Evolutionary conservation across 23 tunicate species (phyloP).

Genomic region (Pegea sp.): DNA sequence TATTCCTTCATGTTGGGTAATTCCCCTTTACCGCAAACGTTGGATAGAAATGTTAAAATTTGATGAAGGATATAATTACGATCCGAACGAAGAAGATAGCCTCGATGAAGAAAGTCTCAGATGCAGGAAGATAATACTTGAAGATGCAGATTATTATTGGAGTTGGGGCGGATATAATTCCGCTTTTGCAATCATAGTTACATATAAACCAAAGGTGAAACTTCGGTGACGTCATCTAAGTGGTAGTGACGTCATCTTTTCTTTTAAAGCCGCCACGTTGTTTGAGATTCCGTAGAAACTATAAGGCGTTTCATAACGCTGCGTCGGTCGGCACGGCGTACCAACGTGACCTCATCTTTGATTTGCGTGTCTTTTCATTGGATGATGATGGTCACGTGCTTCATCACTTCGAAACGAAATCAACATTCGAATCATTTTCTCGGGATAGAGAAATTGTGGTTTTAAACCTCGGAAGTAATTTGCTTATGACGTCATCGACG

Average conservation of each 20-base stretch:
- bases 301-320: too few species aligned
- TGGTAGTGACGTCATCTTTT: too few species aligned
- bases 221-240: too few species aligned
- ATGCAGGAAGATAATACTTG: conserved; percentile 49
- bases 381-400: conserved; percentile 34
- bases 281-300: too few species aligned
- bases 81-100: conserved; percentile 9
- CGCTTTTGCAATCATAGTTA: conserved; percentile 57
- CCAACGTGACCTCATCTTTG: conserved; percentile 21
- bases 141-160: conserved; percentile 81
- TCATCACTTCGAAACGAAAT: conserved; percentile 7
- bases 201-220: conserved; percentile 32
- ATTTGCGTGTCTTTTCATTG: conserved; percentile 33
- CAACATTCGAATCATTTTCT: conserved; percentile 11
- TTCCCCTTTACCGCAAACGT: conserved; percentile 50
- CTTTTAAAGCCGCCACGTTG: too few species aligned
- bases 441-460: conserved; percentile 53
- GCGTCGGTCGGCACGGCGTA: conserved; percentile 32
- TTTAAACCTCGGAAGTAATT: neutral
- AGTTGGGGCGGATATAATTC: conserved; percentile 95
- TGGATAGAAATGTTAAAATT: conserved; percentile 81
- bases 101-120: conserved; percentile 26
- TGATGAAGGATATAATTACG: conserved; percentile 60
- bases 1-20: conserved; percentile 56
- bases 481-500: too few species aligned